Base-by-base conservation (phyloP, 2,888 invertebrate species). In the Ecliptopera silaceata region DNA sequence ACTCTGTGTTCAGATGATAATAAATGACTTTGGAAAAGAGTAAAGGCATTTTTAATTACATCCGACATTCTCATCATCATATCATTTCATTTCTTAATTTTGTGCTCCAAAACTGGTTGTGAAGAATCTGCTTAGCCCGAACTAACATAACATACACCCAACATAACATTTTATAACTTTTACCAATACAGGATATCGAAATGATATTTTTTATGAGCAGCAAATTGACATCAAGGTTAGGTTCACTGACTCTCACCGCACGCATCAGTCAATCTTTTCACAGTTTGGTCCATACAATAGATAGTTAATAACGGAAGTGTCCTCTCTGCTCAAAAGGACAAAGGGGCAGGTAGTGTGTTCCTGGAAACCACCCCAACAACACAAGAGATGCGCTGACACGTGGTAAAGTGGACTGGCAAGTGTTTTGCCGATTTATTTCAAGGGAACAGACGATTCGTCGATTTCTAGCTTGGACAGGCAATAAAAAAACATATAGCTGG, bases 301-400 rank as follows among this genome's bases (percentile, higher is more conserved):
- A 41, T 29, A 50, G 50, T 49, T 49, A 48, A 55, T 53, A 29
- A 38, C 57, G 66, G 64, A 66, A 59, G 63, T 58, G 47, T 56
- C 60, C 61, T 53, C 64, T 61, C 43, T 15, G 13, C 26, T 36
- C 31, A 49, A 62, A 64, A 32, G 29, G 59, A 10, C 15, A 31
- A n/a, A 11, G 12, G 10, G 13, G 43, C 54, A 66, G 62, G 59
- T 62, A 64, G 55, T 56, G 38, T 15, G 62, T 66, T 66, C 66
- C 57, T 59, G 57, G 66, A 64, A 66, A 53, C 45, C 12, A 15
- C 22, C 52, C 57, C 46, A 50, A 59, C 46, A 50, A 53, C 49
- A 54, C 50, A 59, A 45, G 49, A 49, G 54, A 50, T 26, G 42
- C 12, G 18, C 8, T 39, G 50, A 41, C 59, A 54, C 42, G 54